These are phyloP conservation scores for Spodoptera litura DNA, from an alignment of 1,140 invertebrate species.

Conservation along the genomic window DNA sequence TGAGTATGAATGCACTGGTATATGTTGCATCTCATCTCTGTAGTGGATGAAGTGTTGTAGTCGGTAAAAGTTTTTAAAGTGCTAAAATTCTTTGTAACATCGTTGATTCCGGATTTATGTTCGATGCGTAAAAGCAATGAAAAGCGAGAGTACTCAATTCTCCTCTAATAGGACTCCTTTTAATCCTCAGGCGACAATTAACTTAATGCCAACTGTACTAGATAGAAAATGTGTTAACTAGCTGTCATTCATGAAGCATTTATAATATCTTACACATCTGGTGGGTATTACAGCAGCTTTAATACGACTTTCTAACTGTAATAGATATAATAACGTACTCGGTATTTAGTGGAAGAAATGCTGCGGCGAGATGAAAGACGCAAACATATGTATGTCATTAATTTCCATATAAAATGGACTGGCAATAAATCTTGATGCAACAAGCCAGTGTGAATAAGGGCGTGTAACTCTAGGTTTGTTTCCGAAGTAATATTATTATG, in stretches of 20 bases:
- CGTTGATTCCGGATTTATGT: too few species aligned
- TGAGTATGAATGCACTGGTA: too few species aligned
- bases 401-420: neutral
- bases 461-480: too few species aligned
- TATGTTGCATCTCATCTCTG: too few species aligned
- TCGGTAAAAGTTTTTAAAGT: too few species aligned
- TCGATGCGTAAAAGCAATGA: too few species aligned
- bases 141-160: too few species aligned
- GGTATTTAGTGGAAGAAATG: neutral
- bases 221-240: slow-evolving; percentile 2
- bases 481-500: too few species aligned
- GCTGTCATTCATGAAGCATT: neutral
- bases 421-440: neutral
- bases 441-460: neutral
- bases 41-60: too few species aligned
- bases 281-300: neutral
- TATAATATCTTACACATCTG: slow-evolving; percentile 18
- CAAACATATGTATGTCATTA: neutral
- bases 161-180: too few species aligned
- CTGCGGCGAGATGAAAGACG: neutral
- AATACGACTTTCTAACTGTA: slow-evolving; percentile 19
- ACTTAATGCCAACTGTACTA: neutral
- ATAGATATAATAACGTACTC: neutral
- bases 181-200: slow-evolving; percentile 1
- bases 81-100: too few species aligned